Conservation (phyloP, 1,140 invertebrate genomes). For the Globodera ellingtonae region DNA sequence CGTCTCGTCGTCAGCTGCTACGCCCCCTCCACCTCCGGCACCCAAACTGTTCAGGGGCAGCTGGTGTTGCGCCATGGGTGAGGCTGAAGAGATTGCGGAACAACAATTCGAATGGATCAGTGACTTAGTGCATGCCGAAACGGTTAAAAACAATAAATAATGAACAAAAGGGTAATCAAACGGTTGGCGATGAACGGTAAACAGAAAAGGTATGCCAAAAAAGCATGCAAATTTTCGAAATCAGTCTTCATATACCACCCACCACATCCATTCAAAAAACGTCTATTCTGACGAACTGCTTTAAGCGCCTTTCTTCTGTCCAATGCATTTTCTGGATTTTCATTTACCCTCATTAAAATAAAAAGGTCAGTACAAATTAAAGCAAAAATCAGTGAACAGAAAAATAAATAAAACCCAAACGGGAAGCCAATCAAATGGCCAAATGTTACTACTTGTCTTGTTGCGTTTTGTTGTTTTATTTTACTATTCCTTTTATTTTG, state of each 20-base stretch:
- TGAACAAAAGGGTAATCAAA: background rate
- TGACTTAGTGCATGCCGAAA: conserved; percentile 4
- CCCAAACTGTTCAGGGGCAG: conserved; percentile 13
- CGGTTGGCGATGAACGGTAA: background rate
- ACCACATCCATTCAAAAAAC: too few species aligned
- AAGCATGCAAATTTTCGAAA: too few species aligned
- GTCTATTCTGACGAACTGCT: too few species aligned
- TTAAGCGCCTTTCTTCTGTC: too few species aligned
- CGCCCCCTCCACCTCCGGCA: background rate
- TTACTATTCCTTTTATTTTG: too few species aligned
- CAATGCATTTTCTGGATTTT: too few species aligned
- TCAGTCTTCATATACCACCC: too few species aligned
- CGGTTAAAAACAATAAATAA: background rate
- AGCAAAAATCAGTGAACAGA: too few species aligned
- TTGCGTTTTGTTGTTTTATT: background rate
- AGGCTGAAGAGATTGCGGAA: conserved; percentile 4
- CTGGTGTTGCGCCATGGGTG: conserved; percentile 7
- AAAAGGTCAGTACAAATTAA: too few species aligned
- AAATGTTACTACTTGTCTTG: background rate
- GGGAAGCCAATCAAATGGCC: background rate
- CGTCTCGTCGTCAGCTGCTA: background rate
- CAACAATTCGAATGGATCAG: background rate
- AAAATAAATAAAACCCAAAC: background rate
- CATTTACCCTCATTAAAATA: too few species aligned
- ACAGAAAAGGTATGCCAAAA: background rate